Evolutionary conservation across 2,113 vertebrate species (phyloP), one percentile per base, ranked within the genome.

Genomic region (Cryptomyrus ogoouensis): DNA sequence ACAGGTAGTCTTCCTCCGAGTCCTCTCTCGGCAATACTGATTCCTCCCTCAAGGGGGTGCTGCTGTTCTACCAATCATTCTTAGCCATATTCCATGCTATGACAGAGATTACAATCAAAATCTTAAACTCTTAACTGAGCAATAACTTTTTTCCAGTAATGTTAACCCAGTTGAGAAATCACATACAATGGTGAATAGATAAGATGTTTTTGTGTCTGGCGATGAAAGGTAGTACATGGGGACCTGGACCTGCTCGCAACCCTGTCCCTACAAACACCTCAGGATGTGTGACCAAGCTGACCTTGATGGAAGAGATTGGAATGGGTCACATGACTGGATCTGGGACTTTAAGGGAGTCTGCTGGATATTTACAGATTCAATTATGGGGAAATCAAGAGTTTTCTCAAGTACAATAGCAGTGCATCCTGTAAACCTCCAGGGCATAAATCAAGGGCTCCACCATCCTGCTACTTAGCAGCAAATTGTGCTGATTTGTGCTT

Each of bases 1-100:
- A 88, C 91, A 91, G 95, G 95, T 96, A 92, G 42, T 35, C 17
- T 4, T 8, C 46, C 62, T 46, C 56, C 7, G 21, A 24, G 12
- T 50, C 12, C 9, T 35, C n/a, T 35, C 17, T 7, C 0, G 1
- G 13, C 50, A 39, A 27, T 35, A 5, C 42, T 1, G 83, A 21
- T 24, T n/a, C 86, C 66, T 27, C 46, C 24, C 31, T 46, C 56
- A 3, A 13, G 74, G 39, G 35, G 31, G 35, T 15, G 3, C 74
- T 80, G 74, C 15, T 31, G n/a, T 27, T 27, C 62, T 70, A 70
- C 62, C n/a, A 80, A 80, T 39, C 35, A 19, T 21, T 80, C 17
- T 80, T 42, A 80, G 74, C 74, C 5, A 17, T 17, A 80, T 39
- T 39, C 13, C 17, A 77, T 19, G 74, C 13, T 31, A 13, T 74